Evolutionary conservation across 2,888 invertebrate genomes (phyloP).

Genomic region (Tortricodes alternella): DNA sequence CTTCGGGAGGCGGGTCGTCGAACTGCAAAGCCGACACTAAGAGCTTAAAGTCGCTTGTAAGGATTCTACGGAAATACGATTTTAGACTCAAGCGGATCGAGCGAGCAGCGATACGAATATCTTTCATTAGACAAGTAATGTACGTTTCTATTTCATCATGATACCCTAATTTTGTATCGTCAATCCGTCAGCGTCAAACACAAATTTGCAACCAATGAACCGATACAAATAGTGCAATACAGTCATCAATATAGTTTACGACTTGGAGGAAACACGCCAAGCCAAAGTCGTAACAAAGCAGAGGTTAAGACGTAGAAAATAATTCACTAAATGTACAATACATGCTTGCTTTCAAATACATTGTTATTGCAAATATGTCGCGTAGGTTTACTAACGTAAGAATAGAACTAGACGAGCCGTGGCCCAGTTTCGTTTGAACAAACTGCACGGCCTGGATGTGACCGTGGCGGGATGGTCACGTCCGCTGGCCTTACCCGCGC

Average conservation of each 20-base stretch:
- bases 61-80: constrained; percentile 82
- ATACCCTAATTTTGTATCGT: background rate
- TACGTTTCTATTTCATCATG: background rate
- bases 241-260: constrained; percentile 28
- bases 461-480: constrained; percentile 54
- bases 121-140: constrained; percentile 20
- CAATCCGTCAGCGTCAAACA: constrained; percentile 8
- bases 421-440: constrained; percentile 65
- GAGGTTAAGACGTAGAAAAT: constrained; percentile 46
- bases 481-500: constrained; percentile 48
- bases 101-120: constrained; percentile 49
- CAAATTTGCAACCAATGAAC: constrained; percentile 24
- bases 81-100: constrained; percentile 68
- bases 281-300: constrained; percentile 37
- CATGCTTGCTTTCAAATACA: constrained; percentile 56
- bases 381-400: constrained; percentile 57
- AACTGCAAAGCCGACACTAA: constrained; percentile 78
- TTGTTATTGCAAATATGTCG: constrained; percentile 66
- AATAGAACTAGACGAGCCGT: constrained; percentile 68
- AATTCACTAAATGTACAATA: constrained; percentile 42
- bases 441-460: constrained; percentile 50
- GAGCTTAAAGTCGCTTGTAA: constrained; percentile 79
- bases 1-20: constrained; percentile 69
- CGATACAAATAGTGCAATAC: constrained; percentile 26
- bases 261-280: constrained; percentile 22